Percentiles rank a stretch among this genome's conserved stretches.
These are phyloP conservation scores for Rafetus swinhoei DNA, from an alignment of 2,113 vertebrate genomes.

Conservation along the genomic window DNA sequence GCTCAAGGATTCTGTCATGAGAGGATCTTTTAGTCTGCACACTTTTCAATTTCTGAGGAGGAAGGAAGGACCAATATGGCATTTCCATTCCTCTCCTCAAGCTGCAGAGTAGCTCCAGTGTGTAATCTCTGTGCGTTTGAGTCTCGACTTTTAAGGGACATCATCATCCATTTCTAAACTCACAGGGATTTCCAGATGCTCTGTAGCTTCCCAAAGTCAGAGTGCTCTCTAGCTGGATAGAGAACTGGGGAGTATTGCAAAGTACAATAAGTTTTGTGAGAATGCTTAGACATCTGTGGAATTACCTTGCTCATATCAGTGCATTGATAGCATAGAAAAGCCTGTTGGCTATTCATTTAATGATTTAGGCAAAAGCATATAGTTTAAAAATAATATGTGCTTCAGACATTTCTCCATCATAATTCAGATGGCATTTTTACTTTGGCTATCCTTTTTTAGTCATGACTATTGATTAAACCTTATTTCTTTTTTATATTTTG, in stretches of 20 bases:
- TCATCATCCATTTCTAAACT: neutral
- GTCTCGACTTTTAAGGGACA: neutral
- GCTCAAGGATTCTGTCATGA: neutral
- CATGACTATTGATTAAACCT: neutral
- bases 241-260: neutral
- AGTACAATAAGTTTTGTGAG: accelerated
- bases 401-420: neutral
- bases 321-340: neutral
- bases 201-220: neutral
- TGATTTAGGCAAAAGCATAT: too few relatives aligned
- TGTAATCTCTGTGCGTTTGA: neutral
- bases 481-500: neutral
- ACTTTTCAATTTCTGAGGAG: neutral
- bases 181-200: conserved; percentile 42
- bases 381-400: neutral
- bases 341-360: neutral
- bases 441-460: neutral
- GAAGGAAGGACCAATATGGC: neutral
- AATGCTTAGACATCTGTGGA: neutral
- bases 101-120: neutral
- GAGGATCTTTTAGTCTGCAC: neutral
- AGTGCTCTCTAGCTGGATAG: neutral
- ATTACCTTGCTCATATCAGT: neutral
- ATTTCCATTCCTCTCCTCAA: neutral
- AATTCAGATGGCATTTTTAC: neutral